phyloP scores from a whole-genome alignment of 2,888 invertebrate genomes.

The Miltochrista miniata region DNA sequence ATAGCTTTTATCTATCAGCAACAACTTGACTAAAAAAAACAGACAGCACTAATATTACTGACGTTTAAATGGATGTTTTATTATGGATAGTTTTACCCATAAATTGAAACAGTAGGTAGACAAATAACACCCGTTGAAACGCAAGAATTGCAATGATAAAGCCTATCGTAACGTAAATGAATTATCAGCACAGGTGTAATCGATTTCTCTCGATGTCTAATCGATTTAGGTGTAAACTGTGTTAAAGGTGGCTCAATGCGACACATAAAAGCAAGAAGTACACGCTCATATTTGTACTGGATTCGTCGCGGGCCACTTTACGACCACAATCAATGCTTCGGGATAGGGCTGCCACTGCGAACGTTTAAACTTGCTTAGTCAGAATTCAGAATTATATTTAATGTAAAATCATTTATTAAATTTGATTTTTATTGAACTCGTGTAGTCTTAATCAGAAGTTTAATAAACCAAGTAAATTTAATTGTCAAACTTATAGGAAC shows the following conservation, averaged over 20 bases:
- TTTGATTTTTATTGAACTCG: no score
- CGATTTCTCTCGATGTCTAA: constrained; percentile 77
- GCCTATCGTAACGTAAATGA: constrained; percentile 57
- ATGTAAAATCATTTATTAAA: no score
- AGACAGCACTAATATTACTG: no score
- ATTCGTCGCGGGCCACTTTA: constrained; percentile 70
- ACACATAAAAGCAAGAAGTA: constrained; percentile 58
- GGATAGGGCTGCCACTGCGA: constrained; percentile 37
- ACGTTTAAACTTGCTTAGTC: not conserved
- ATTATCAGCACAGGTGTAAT: constrained; percentile 71
- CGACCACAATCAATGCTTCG: constrained; percentile 52
- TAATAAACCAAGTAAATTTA: no score
- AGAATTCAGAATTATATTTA: not conserved
- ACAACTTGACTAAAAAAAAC: no score
- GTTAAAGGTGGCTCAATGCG: constrained; percentile 59
- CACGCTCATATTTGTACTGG: constrained; percentile 72
- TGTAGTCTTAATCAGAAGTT: no score
- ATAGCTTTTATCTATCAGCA: no score
- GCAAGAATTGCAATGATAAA: constrained; percentile 60
- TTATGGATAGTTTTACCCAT: no score
- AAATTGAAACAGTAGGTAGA: not conserved
- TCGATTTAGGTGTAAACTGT: constrained; percentile 80
- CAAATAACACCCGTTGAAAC: constrained; percentile 38
- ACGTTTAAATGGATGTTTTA: no score
- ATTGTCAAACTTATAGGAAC: no score